phyloP scores from a whole-genome alignment of 2,797 vertebrate species.

The Mus caroli region DNA sequence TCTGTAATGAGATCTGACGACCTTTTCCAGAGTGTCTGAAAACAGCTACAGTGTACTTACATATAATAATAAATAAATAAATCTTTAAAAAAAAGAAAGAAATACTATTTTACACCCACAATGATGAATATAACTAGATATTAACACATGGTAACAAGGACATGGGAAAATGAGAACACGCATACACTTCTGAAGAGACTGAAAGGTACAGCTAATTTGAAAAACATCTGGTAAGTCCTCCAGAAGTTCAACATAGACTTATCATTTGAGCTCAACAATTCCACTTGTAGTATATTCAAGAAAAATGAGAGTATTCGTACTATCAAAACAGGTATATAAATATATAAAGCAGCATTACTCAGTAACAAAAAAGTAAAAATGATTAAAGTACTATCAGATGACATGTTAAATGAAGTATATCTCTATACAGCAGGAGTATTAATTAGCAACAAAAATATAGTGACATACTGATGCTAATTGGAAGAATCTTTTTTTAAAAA shows the following conservation, averaged over 20 bases:
- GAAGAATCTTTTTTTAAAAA: background rate
- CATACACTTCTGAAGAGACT: background rate
- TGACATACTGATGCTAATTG: background rate
- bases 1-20: too few relatives aligned
- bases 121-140: constrained; percentile 25
- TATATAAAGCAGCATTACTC: background rate
- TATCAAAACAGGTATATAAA: background rate
- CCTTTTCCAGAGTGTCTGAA: too few relatives aligned
- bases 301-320: constrained; percentile 1
- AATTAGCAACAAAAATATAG: background rate
- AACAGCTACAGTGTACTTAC: too few relatives aligned
- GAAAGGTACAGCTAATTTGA: background rate
- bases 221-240: constrained; percentile 21
- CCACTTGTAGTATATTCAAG: background rate
- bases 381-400: background rate
- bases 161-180: background rate
- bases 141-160: background rate
- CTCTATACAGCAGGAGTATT: background rate
- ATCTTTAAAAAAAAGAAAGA: background rate
- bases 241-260: constrained; percentile 14
- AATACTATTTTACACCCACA: constrained; percentile 38
- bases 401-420: background rate
- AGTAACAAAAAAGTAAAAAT: background rate
- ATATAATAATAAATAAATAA: too few relatives aligned
- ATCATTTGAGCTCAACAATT: constrained; percentile 4